Conservation (phyloP, 2,113 vertebrate species). For the Epinephelus moara region DNA sequence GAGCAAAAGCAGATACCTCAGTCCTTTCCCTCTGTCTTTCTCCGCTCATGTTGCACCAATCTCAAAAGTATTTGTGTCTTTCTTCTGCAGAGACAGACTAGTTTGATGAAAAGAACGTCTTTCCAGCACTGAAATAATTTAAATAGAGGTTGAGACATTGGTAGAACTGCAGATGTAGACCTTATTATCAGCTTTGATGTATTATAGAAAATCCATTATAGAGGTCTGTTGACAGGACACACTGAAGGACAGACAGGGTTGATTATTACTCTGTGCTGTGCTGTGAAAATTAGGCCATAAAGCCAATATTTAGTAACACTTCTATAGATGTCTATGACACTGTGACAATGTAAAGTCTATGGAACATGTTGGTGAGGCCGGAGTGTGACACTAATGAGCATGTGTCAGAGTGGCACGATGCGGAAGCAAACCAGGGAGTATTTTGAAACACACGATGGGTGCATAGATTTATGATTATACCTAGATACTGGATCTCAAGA, state of each 20-base stretch:
- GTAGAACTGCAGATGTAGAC: too few relatives aligned
- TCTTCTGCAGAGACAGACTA: too few relatives aligned
- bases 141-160: neutral
- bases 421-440: conserved; percentile 13
- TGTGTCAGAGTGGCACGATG: conserved; percentile 13
- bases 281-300: neutral
- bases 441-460: too few relatives aligned
- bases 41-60: too few relatives aligned
- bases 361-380: neutral
- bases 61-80: too few relatives aligned
- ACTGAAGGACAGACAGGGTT: neutral
- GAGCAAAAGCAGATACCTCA: too few relatives aligned
- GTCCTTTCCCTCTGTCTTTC: too few relatives aligned
- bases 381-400: conserved; percentile 28
- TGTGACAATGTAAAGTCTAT: conserved; percentile 1
- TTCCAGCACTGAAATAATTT: too few relatives aligned
- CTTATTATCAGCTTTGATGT: neutral
- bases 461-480: too few relatives aligned
- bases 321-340: neutral
- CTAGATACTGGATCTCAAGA: too few relatives aligned
- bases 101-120: too few relatives aligned
- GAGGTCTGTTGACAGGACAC: neutral
- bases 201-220: neutral
- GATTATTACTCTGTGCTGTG: neutral
- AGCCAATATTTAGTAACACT: neutral